Percentiles rank a stretch among this genome's conserved stretches.
These are phyloP conservation scores for Habroteleia sp. DNA, from an alignment of 2,888 invertebrate genomes.

Conservation along the genomic window DNA sequence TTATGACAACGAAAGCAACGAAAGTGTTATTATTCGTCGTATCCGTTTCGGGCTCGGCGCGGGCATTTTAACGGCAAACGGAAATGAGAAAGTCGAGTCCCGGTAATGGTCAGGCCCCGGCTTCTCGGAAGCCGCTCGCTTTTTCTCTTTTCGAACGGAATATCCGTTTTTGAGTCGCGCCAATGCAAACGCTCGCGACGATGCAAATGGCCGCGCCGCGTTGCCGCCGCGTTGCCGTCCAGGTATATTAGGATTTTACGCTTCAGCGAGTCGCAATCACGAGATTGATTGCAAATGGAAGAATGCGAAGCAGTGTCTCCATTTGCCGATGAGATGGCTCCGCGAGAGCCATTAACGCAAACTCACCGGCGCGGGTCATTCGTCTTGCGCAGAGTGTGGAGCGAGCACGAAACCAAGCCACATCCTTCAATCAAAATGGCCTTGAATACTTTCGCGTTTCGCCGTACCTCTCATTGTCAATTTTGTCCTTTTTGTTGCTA, in stretches of 20 bases:
- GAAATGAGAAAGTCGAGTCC: slow-evolving; percentile 64
- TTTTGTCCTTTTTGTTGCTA: not conserved
- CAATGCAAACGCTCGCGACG: slow-evolving; percentile 34
- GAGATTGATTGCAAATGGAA: slow-evolving; percentile 54
- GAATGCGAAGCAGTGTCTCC: slow-evolving; percentile 49
- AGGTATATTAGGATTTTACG: slow-evolving; percentile 52
- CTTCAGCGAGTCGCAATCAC: slow-evolving; percentile 39
- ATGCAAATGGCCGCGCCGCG: slow-evolving; percentile 42
- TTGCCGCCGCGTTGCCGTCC: slow-evolving; percentile 7
- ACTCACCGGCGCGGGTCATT: slow-evolving; percentile 48
- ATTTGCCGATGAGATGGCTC: slow-evolving; percentile 41
- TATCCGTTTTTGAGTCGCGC: slow-evolving; percentile 19
- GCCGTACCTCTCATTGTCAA: not conserved
- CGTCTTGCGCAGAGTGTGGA: slow-evolving; percentile 48
- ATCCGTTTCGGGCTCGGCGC: slow-evolving; percentile 43
- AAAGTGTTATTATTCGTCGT: slow-evolving; percentile 64
- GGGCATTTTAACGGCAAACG: slow-evolving; percentile 65
- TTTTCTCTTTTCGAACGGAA: slow-evolving; percentile 29
- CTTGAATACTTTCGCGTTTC: slow-evolving; percentile 44
- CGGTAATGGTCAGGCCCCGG: slow-evolving; percentile 54
- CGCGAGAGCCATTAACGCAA: slow-evolving; percentile 50
- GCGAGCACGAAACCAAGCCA: slow-evolving; percentile 35
- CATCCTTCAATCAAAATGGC: slow-evolving; percentile 51
- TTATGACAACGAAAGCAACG: slow-evolving; percentile 60
- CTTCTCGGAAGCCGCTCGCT: slow-evolving; percentile 38